phyloP scores from a whole-genome alignment of 1,140 invertebrate species.

The Eupristina koningsbergeri region DNA sequence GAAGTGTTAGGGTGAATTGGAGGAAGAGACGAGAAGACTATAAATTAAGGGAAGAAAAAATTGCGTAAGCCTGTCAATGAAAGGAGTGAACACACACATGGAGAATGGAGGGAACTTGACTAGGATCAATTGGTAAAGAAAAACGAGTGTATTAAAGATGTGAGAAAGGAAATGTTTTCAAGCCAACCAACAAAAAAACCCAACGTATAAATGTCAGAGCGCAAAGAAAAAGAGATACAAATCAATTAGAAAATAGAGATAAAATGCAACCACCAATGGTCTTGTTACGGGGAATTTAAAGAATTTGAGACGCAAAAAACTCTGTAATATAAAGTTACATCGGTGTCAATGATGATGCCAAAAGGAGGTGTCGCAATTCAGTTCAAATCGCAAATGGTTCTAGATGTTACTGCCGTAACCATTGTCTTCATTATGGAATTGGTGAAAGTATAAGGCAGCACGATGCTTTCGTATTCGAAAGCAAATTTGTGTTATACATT shows the following conservation, averaged over 20 bases:
- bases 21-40: not conserved
- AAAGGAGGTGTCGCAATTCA: not conserved
- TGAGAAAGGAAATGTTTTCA: too few species aligned
- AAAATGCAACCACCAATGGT: too few species aligned
- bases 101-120: not conserved
- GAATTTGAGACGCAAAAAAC: too few species aligned
- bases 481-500: conserved; percentile 27
- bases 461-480: not conserved
- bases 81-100: not conserved
- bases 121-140: not conserved
- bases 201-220: too few species aligned
- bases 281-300: too few species aligned
- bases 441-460: not conserved
- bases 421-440: not conserved
- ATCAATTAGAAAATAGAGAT: too few species aligned
- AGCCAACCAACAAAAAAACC: too few species aligned
- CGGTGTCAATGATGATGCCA: not conserved
- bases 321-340: not conserved
- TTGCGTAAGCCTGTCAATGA: not conserved
- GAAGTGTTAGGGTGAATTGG: not conserved
- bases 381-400: not conserved
- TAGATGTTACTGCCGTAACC: not conserved
- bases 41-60: conserved; percentile 2
- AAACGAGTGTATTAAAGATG: too few species aligned
- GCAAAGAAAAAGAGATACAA: too few species aligned